phyloP scores from a whole-genome alignment of 2,113 vertebrate species.

The Trinectes maculatus region DNA sequence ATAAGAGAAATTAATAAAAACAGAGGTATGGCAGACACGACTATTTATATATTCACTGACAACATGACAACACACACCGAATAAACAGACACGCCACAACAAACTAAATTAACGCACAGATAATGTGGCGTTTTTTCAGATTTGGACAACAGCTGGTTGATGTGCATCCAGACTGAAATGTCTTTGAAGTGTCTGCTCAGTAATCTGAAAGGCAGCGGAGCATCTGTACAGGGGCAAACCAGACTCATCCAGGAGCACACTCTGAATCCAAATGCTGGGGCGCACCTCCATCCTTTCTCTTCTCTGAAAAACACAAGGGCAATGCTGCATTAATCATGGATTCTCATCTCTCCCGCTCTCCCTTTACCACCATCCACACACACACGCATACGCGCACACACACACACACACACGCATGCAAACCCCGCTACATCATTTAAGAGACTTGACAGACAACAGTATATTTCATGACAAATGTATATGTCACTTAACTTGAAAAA shows the following conservation, averaged over 20 bases:
- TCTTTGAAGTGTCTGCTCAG: slow-evolving; percentile 60
- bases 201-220: slow-evolving; percentile 60
- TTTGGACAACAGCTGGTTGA: slow-evolving; percentile 53
- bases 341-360: slow-evolving; percentile 58
- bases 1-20: neutral
- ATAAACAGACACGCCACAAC: neutral
- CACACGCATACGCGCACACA: slow-evolving; percentile 21
- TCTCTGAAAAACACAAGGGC: slow-evolving; percentile 80
- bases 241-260: slow-evolving; percentile 69
- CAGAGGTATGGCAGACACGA: neutral
- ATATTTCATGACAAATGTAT: slow-evolving; percentile 42
- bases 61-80: neutral
- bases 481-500: slow-evolving; percentile 38
- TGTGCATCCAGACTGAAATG: slow-evolving; percentile 51
- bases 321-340: slow-evolving; percentile 81
- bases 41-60: neutral
- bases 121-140: too few relatives aligned
- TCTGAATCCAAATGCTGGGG: slow-evolving; percentile 80
- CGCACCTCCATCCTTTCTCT: slow-evolving; percentile 69
- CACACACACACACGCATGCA: slow-evolving; percentile 7
- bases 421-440: slow-evolving; percentile 30
- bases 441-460: slow-evolving; percentile 16
- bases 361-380: slow-evolving; percentile 49
- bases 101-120: too few relatives aligned
- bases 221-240: slow-evolving; percentile 63